Conservation (phyloP, 2,113 vertebrate species). For the Oryzias woworae region DNA sequence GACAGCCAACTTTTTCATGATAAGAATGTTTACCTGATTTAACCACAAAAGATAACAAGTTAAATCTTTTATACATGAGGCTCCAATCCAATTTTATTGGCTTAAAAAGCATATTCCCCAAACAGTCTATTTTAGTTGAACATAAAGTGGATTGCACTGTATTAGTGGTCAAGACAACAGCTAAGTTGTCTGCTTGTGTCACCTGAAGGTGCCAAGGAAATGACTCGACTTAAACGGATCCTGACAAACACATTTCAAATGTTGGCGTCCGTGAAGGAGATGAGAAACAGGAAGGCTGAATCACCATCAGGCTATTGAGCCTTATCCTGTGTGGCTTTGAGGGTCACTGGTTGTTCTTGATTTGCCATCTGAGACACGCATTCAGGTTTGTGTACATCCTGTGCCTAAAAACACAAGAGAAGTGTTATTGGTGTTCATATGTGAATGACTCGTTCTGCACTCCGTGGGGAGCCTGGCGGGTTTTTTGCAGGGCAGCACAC, state of each 20-base stretch:
- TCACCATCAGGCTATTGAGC: slow-evolving; percentile 8
- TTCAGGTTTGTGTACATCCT: not conserved
- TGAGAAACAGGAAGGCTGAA: slow-evolving; percentile 26
- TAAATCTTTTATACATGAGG: not conserved
- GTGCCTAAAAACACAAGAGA: not conserved
- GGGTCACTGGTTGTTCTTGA: slow-evolving; percentile 12
- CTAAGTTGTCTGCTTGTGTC: slow-evolving; percentile 8
- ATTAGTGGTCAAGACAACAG: slow-evolving; percentile 13
- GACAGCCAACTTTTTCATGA: no score
- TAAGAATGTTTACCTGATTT: not conserved
- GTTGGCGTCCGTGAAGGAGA: slow-evolving; percentile 15
- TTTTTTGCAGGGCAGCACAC: slow-evolving; percentile 39
- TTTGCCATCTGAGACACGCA: slow-evolving; percentile 10
- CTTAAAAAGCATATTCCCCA: no score
- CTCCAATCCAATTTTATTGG: not conserved
- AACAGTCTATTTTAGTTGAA: no score
- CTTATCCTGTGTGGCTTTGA: slow-evolving; percentile 8
- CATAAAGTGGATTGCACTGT: not conserved
- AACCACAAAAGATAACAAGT: not conserved
- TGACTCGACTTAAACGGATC: slow-evolving; percentile 11
- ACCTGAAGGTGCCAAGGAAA: slow-evolving; percentile 24
- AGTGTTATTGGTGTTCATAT: not conserved
- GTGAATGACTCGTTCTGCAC: not conserved
- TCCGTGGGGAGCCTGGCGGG: not conserved
- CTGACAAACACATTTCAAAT: not conserved